phyloP scores from a whole-genome alignment of 2,113 vertebrate species.

The Seriola aureovittata region DNA sequence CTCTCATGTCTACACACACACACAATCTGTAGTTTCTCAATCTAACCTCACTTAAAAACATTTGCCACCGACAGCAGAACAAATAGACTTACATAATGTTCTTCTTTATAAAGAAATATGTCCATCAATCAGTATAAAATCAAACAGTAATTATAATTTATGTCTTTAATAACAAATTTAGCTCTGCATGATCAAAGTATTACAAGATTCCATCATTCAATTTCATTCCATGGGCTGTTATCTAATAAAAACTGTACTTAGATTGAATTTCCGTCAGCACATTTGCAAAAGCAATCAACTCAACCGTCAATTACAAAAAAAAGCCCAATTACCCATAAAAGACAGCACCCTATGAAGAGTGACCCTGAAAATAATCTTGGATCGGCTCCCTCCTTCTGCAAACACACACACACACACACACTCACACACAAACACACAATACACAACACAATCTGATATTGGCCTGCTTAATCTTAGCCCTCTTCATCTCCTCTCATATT shows the following conservation, averaged over 20 bases:
- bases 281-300: constrained; percentile 73
- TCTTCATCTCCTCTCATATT: background rate
- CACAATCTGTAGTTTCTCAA: background rate
- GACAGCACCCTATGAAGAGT: constrained; percentile 24
- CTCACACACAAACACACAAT: constrained; percentile 20
- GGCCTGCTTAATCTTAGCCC: constrained; percentile 19
- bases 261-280: constrained; percentile 53
- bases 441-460: constrained; percentile 19
- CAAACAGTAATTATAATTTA: constrained; percentile 34
- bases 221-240: constrained; percentile 11
- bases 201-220: constrained; percentile 52
- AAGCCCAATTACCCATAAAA: constrained; percentile 68
- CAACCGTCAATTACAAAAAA: constrained; percentile 2
- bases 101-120: background rate
- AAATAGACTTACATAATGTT: background rate
- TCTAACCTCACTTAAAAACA: background rate
- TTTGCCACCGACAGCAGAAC: background rate
- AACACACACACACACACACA: constrained; percentile 17
- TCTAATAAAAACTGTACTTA: constrained; percentile 47
- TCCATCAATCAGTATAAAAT: constrained; percentile 40
- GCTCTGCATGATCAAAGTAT: constrained; percentile 46
- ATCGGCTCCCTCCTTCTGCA: background rate
- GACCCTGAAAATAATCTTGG: constrained; percentile 49
- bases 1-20: constrained; percentile 2
- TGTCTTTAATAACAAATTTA: constrained; percentile 44